Evolutionary conservation across 2,113 vertebrate genomes (phyloP), one percentile per base, ranked within the genome.

Genomic region (Silurus glanis): DNA sequence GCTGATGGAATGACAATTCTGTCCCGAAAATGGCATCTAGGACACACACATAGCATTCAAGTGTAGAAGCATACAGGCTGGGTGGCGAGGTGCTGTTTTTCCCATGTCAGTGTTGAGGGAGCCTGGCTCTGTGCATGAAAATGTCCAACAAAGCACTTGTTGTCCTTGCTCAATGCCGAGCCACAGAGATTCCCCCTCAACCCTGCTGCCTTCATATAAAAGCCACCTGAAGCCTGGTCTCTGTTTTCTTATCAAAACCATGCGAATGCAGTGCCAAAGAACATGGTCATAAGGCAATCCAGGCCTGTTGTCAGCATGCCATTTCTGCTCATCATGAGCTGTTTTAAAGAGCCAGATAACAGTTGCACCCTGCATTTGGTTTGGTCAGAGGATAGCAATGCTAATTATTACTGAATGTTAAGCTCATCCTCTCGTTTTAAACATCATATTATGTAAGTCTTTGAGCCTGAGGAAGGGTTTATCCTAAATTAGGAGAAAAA

Each of bases 161-260:
- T 94, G 93, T 95, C 90, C 90, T 80, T 67, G 89, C 89, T 93
- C 90, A 91, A 89, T 87, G 88, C 89, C 88, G 89, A 92, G 87
- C 85, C 71, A 87, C 81, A 90, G 85, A 91, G 86, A 89, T 86
- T 81, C 79, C 87, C 86, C 83, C 55, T 88, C 81, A 91, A 88
- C 75, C 91, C 90, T 89, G 86, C 90, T 85, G 86, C 90, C 90
- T 90, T 88, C 80, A 62, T 89, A 87, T 91, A 91, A 90, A 92
- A 92, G 85, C 88, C 83, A 86, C 28, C 64, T 79, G 62, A 86
- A 55, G 62, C 84, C 74, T 61, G 14, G 25, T 61, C 58, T 61
- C 78, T 86, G n/a, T 85, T 82, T 82, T 84, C 61, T 47, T 23
- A 37, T 78, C 79, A 72, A 71, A 81, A 80, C 53, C 51, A 62